phyloP scores from a whole-genome alignment of 2,888 invertebrate species.

The Agrotis ipsilon region DNA sequence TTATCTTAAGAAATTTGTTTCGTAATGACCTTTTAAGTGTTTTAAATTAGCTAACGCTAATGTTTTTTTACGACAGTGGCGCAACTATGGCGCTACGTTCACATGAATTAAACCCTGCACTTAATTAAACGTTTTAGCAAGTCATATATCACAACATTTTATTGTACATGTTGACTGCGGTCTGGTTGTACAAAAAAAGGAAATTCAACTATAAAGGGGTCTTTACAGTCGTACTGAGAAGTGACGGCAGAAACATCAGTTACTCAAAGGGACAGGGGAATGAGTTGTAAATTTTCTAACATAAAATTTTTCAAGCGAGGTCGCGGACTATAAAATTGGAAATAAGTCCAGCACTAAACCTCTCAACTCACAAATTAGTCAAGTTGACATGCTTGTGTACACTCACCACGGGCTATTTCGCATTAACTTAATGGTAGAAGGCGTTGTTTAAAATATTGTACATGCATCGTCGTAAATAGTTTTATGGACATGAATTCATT shows the following conservation, averaged over 20 bases:
- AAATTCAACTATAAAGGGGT: constrained; percentile 72
- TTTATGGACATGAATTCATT: constrained; percentile 62
- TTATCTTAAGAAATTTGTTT: constrained; percentile 81
- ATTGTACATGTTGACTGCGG: constrained; percentile 64
- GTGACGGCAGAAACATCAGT: constrained; percentile 74
- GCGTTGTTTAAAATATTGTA: constrained; percentile 72
- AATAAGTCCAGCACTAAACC: constrained; percentile 72
- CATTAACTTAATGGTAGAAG: constrained; percentile 72
- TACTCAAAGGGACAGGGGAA: constrained; percentile 72
- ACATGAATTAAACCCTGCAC: constrained; percentile 14
- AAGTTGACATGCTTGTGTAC: constrained; percentile 64
- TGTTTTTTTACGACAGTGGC: constrained; percentile 56
- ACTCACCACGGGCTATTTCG: constrained; percentile 68
- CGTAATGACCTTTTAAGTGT: constrained; percentile 80
- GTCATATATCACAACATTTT: constrained; percentile 74
- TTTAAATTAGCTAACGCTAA: constrained; percentile 79
- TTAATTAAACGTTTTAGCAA: constrained; percentile 56
- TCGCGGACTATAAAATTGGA: constrained; percentile 65
- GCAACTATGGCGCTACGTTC: constrained; percentile 46
- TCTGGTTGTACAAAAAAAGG: constrained; percentile 65
- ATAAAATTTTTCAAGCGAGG: constrained; percentile 66
- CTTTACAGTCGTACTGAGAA: constrained; percentile 75
- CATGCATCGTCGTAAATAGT: constrained; percentile 68
- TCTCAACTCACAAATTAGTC: constrained; percentile 75
- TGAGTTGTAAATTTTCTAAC: constrained; percentile 77